phyloP scores from a whole-genome alignment of 92 coral and sea anemone species.

The Umimayanthus chanpuru region DNA sequence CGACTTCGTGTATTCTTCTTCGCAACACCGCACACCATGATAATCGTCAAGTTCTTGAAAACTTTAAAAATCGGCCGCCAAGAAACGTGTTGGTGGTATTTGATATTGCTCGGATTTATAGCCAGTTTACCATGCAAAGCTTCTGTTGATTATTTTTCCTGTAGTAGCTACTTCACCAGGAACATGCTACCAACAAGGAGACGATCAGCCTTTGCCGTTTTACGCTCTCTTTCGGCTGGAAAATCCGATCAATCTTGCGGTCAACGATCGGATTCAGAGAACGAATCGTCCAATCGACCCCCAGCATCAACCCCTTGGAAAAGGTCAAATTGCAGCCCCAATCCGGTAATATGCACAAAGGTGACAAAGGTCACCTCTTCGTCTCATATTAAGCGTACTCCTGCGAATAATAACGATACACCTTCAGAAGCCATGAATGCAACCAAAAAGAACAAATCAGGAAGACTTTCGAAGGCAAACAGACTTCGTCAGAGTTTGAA shows the following conservation, averaged over 20 bases:
- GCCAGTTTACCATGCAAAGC: background rate
- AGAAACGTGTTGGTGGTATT: background rate
- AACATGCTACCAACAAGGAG: slow-evolving; percentile 30
- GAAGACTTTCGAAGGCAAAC: slow-evolving; percentile 69
- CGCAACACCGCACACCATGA: slow-evolving; percentile 42
- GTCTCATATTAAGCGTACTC: slow-evolving; percentile 2
- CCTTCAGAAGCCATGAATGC: slow-evolving; percentile 35
- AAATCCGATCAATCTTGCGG: slow-evolving; percentile 33
- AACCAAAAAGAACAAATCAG: slow-evolving; percentile 45
- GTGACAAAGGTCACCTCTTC: slow-evolving; percentile 44
- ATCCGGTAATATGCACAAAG: slow-evolving; percentile 38
- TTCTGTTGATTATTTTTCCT: background rate
- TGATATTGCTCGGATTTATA: background rate
- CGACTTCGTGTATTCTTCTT: slow-evolving; percentile 11
- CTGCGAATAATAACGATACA: slow-evolving; percentile 23
- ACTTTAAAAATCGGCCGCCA: slow-evolving; percentile 20
- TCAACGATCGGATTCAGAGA: slow-evolving; percentile 22
- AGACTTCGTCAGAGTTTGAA: slow-evolving; percentile 79
- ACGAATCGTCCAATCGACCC: slow-evolving; percentile 16
- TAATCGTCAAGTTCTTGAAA: background rate
- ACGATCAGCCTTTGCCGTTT: slow-evolving; percentile 34
- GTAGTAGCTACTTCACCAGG: background rate
- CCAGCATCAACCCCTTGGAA: slow-evolving; percentile 44
- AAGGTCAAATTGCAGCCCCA: slow-evolving; percentile 41
- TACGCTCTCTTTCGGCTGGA: slow-evolving; percentile 41